These are phyloP conservation scores for Ganaspis sp. DNA, from an alignment of 1,140 invertebrate species.

Conservation along the genomic window DNA sequence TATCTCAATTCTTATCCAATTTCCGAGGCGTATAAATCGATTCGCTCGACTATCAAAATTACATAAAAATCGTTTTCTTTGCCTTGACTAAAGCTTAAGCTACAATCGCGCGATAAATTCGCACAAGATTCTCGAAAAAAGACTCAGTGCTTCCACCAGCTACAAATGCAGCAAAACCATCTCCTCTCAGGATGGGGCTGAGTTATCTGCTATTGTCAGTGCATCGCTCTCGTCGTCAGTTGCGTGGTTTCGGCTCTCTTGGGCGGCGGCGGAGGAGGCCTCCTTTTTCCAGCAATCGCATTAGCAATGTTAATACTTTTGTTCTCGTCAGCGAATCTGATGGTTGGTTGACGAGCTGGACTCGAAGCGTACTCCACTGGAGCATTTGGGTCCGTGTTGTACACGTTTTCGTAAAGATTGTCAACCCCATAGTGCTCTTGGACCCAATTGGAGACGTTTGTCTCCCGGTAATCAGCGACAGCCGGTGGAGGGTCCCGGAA, in stretches of 20 bases:
- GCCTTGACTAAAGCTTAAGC: constrained; percentile 12
- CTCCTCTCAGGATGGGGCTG: constrained; percentile 64
- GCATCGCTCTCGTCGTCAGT: constrained; percentile 76
- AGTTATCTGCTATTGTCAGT: constrained; percentile 75
- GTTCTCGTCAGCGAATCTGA: constrained; percentile 68
- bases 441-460: constrained; percentile 93
- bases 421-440: constrained; percentile 88
- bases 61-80: constrained; percentile 27
- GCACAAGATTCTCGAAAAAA: constrained; percentile 24
- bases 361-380: constrained; percentile 63
- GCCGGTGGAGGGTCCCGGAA: constrained; percentile 86
- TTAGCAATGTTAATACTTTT: constrained; percentile 65
- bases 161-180: constrained; percentile 69
- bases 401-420: constrained; percentile 80
- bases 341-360: constrained; percentile 63
- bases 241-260: constrained; percentile 88
- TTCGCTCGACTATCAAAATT: neutral
- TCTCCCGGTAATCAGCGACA: constrained; percentile 85
- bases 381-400: constrained; percentile 70
- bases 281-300: constrained; percentile 75
- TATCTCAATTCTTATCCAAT: constrained; percentile 3
- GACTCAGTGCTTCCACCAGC: constrained; percentile 70
- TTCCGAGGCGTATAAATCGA: neutral
- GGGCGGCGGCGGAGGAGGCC: constrained; percentile 86
- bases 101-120: constrained; percentile 31